phyloP scores from a whole-genome alignment of 2,888 invertebrate species.

The Lasioglossum figueresi region DNA sequence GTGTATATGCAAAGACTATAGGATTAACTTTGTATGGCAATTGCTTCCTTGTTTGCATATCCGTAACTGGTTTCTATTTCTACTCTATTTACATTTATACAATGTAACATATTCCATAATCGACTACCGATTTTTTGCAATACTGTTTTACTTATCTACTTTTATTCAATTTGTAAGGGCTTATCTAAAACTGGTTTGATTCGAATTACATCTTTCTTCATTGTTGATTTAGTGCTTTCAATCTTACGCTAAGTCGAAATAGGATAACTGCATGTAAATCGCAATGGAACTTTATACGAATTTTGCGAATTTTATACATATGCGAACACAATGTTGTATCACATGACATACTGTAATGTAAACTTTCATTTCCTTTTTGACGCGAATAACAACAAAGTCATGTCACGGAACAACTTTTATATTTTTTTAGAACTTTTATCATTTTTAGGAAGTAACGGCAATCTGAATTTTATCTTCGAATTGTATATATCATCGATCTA shows the following conservation, averaged over 20 bases:
- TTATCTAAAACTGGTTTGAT: background rate
- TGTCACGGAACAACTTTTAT: conserved; percentile 19
- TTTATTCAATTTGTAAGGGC: background rate
- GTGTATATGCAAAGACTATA: background rate
- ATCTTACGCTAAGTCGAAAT: background rate
- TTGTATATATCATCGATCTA: conserved; percentile 49
- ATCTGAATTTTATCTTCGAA: conserved; percentile 35
- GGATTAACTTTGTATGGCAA: background rate
- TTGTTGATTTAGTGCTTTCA: background rate
- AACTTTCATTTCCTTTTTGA: conserved; percentile 17
- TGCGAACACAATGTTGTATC: background rate
- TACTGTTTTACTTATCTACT: background rate
- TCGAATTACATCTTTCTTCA: background rate
- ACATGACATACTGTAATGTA: conserved; percentile 1
- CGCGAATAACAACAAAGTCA: background rate
- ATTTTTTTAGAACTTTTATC: conserved; percentile 11
- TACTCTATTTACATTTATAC: background rate
- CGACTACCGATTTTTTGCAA: background rate
- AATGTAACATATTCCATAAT: background rate
- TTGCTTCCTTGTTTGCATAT: background rate
- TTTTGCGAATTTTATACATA: conserved; percentile 40
- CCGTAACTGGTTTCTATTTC: background rate
- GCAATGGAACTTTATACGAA: conserved; percentile 27
- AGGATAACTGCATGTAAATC: conserved; percentile 24
- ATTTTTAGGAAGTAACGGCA: conserved; percentile 24